phyloP scores from a whole-genome alignment of 2,888 invertebrate genomes.

The Pollenia amentaria region DNA sequence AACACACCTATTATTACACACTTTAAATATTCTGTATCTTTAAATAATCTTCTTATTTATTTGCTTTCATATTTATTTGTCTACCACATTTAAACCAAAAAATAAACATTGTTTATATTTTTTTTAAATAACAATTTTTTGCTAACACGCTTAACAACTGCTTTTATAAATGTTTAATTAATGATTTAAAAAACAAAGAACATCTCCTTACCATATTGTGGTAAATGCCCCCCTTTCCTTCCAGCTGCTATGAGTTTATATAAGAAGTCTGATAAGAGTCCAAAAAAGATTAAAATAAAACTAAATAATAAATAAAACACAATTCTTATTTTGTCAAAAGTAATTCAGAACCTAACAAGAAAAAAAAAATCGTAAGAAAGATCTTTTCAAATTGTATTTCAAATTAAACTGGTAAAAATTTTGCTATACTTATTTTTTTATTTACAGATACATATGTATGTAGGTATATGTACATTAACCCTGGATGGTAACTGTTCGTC shows the following conservation, averaged over 20 bases:
- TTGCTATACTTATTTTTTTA: too few relatives aligned
- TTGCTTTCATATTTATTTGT: constrained; percentile 14
- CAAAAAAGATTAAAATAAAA: constrained; percentile 17
- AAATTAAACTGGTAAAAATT: too few relatives aligned
- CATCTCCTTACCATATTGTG: background rate
- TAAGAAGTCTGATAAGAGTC: constrained; percentile 47
- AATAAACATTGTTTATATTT: background rate
- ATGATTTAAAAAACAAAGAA: background rate
- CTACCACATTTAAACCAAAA: background rate
- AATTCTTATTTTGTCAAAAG: constrained; percentile 34
- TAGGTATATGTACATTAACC: too few relatives aligned
- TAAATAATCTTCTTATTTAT: constrained; percentile 33
- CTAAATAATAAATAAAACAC: constrained; percentile 16
- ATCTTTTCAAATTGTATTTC: too few relatives aligned
- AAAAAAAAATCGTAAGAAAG: background rate
- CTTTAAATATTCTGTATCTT: background rate
- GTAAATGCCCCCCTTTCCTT: background rate
- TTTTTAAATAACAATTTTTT: background rate
- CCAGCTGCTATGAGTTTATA: background rate
- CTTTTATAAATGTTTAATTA: background rate
- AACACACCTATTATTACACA: too few relatives aligned
- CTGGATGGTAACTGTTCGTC: too few relatives aligned
- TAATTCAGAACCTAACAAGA: constrained; percentile 6
- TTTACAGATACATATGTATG: too few relatives aligned
- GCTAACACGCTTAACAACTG: background rate